Conservation (phyloP, 1,140 invertebrate species). For the Drosophila arizonae region DNA sequence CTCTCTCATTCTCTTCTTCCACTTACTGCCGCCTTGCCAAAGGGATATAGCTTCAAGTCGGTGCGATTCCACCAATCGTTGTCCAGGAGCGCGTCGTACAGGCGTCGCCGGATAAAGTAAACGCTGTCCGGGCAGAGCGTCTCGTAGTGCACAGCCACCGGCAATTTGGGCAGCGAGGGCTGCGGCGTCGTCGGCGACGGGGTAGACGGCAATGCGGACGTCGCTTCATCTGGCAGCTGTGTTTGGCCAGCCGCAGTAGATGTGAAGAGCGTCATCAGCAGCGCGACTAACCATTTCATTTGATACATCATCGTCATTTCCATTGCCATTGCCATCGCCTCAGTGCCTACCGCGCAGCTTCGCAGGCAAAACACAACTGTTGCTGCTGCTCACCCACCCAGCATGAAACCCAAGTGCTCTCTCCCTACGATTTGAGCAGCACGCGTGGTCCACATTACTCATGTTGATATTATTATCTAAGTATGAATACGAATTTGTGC, state of each 20-base stretch:
- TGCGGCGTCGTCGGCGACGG: not conserved
- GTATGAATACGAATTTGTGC: constrained; percentile 4
- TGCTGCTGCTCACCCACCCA: not conserved
- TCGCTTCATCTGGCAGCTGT: constrained; percentile 10
- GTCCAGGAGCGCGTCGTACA: constrained; percentile 52
- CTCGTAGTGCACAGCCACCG: constrained; percentile 74
- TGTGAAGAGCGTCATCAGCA: constrained; percentile 19
- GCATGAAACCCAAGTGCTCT: constrained; percentile 7
- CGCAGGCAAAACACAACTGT: constrained; percentile 60
- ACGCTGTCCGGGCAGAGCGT: constrained; percentile 76
- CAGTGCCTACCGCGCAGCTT: constrained; percentile 43
- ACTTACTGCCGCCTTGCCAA: constrained; percentile 77
- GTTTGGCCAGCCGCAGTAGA: constrained; percentile 13
- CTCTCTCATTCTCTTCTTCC: too few relatives aligned
- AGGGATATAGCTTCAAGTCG: constrained; percentile 74
- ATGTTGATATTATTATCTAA: constrained; percentile 23
- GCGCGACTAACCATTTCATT: constrained; percentile 38
- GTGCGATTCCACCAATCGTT: constrained; percentile 60
- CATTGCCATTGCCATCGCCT: not conserved
- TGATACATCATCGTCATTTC: not conserved
- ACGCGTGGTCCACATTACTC: constrained; percentile 10
- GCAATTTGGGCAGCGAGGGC: constrained; percentile 16
- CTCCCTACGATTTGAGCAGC: not conserved
- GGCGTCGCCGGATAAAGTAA: constrained; percentile 60
- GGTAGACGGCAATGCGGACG: not conserved